A percentile compares a stretch with the other conserved stretches of the same genome.
Conservation (phyloP, 2,797 vertebrate species). For the Macropus fuliginosus region DNA sequence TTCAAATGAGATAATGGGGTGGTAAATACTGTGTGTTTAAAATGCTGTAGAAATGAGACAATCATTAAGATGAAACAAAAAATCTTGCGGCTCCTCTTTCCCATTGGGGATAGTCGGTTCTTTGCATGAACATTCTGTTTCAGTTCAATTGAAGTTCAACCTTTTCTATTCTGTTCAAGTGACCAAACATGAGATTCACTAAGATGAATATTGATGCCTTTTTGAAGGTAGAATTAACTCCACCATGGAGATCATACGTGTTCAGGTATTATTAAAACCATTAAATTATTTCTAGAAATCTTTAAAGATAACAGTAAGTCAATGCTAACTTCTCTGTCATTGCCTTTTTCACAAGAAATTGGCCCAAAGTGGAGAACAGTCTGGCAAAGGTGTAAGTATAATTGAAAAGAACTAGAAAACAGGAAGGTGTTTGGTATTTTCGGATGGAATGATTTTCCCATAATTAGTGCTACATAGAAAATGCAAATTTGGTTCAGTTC, state of each 20-base stretch:
- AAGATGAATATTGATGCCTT: not conserved
- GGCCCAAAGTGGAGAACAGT: not conserved
- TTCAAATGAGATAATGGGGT: not conserved
- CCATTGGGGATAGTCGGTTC: not conserved
- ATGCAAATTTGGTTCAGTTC: not conserved
- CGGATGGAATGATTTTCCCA: slow-evolving; percentile 16
- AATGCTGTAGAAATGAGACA: not conserved
- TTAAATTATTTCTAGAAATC: not conserved
- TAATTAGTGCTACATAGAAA: not conserved
- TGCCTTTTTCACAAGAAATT: slow-evolving; percentile 2
- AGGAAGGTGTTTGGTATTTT: not conserved
- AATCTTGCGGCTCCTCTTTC: not conserved
- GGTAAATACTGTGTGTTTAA: not conserved
- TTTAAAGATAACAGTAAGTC: slow-evolving; percentile 21
- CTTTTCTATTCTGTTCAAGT: not conserved
- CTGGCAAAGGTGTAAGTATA: not conserved
- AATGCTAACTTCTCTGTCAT: not conserved
- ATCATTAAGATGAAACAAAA: not conserved
- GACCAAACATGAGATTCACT: not conserved
- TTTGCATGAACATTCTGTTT: not conserved
- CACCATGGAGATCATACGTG: not conserved
- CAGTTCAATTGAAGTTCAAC: not conserved
- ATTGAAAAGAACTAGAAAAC: not conserved
- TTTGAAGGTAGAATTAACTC: not conserved
- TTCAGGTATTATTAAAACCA: not conserved